Percentiles rank a stretch among this genome's conserved stretches.
phyloP scores from a whole-genome alignment of 2,797 vertebrate species.

The Tenualosa thibaudeaui region DNA sequence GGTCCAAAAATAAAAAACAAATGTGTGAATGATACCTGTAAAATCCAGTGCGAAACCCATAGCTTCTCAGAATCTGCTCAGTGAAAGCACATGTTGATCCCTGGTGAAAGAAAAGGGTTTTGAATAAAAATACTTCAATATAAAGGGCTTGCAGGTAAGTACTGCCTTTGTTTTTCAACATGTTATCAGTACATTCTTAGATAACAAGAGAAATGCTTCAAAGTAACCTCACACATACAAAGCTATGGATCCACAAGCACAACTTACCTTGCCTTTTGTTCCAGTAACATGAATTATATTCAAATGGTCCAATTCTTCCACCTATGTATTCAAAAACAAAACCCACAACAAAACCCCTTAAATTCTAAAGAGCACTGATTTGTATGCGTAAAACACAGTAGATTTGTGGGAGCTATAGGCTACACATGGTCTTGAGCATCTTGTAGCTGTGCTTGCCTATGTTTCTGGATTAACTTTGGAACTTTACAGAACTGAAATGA shows the following conservation, averaged over 20 bases:
- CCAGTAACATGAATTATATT: conserved; percentile 95
- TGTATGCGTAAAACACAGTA: background rate
- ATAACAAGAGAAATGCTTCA: background rate
- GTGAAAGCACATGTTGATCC: conserved; percentile 93
- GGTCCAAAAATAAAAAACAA: background rate
- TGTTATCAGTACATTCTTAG: background rate
- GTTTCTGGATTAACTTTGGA: background rate
- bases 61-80: conserved; percentile 86
- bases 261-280: conserved; percentile 92
- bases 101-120: conserved; percentile 60
- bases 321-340: conserved; percentile 66
- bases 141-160: background rate
- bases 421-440: background rate
- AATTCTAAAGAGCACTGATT: background rate
- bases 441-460: background rate
- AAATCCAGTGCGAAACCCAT: conserved; percentile 91
- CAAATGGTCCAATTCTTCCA: conserved; percentile 85
- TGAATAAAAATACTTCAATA: background rate
- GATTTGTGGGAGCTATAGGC: background rate
- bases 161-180: background rate
- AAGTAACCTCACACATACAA: background rate
- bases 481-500: background rate
- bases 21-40: conserved; percentile 79
- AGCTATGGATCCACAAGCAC: background rate
- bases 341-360: too few relatives aligned